These are phyloP conservation scores for Apotomis turbidana DNA, from an alignment of 2,888 invertebrate genomes.

Conservation along the genomic window DNA sequence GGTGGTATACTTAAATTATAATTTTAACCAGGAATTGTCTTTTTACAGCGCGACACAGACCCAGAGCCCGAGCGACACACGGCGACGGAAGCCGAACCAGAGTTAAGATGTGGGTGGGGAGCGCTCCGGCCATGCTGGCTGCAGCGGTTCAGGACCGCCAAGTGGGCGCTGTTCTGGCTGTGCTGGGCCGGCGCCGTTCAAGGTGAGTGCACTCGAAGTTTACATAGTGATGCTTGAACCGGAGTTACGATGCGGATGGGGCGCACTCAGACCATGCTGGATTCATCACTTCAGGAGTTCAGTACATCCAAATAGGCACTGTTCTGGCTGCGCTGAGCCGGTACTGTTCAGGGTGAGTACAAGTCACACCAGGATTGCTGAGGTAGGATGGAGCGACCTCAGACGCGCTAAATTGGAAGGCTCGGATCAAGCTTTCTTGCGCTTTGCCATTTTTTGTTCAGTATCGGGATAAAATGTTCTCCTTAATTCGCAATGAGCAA, in stretches of 20 bases:
- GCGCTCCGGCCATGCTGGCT: constrained; percentile 85
- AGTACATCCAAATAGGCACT: constrained; percentile 90
- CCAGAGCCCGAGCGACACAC: constrained; percentile 9
- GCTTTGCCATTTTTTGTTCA: too few relatives aligned
- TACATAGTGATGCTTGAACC: constrained; percentile 48
- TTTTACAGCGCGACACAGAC: constrained; percentile 14
- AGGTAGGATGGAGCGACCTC: too few relatives aligned
- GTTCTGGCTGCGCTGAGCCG: constrained; percentile 92
- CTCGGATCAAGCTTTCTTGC: too few relatives aligned
- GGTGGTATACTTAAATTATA: too few relatives aligned
- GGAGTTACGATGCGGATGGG: constrained; percentile 86
- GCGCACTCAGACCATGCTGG: constrained; percentile 84
- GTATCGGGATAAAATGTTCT: too few relatives aligned
- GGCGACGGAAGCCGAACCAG: constrained; percentile 14
- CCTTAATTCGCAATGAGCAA: not conserved
- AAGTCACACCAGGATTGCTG: too few relatives aligned
- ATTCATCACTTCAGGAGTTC: constrained; percentile 88
- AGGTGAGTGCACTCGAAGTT: constrained; percentile 74
- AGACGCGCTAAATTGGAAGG: too few relatives aligned
- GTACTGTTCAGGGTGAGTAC: constrained; percentile 88
- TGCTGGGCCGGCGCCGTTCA: constrained; percentile 92
- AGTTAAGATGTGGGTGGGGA: not conserved
- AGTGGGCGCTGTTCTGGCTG: constrained; percentile 92
- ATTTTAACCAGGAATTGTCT: too few relatives aligned
- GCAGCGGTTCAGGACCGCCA: constrained; percentile 88